phyloP scores from a whole-genome alignment of 2,888 invertebrate genomes.

The Lycophotia porphyrea region DNA sequence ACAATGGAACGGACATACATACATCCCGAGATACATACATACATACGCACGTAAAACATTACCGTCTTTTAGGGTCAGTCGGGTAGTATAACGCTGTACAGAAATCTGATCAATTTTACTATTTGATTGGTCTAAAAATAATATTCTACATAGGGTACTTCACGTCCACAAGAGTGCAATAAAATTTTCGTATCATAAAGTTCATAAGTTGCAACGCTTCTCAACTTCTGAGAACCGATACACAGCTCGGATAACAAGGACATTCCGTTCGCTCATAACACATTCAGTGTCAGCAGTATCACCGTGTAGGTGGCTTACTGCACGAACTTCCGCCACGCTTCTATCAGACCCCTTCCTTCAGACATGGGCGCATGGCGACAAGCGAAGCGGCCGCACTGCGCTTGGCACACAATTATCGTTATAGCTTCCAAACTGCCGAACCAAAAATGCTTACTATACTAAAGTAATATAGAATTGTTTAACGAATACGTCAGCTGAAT shows the following conservation, averaged over 20 bases:
- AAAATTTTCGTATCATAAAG: not conserved
- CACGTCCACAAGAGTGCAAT: not conserved
- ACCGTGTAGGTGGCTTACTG: not conserved
- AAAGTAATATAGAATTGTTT: constrained; percentile 43
- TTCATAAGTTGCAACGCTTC: not conserved
- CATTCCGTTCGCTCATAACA: constrained; percentile 13
- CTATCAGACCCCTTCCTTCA: not conserved
- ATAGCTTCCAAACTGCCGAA: constrained; percentile 50
- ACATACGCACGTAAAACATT: too few relatives aligned
- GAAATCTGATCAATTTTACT: not conserved
- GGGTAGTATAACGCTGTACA: not conserved
- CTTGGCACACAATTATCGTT: constrained; percentile 59
- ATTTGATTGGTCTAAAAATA: not conserved
- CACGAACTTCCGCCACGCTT: constrained; percentile 24
- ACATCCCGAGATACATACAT: too few relatives aligned
- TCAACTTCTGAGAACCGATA: constrained; percentile 1
- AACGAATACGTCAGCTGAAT: constrained; percentile 1
- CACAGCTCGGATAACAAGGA: constrained; percentile 3
- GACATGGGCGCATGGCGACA: not conserved
- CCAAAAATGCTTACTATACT: constrained; percentile 28
- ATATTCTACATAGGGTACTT: not conserved
- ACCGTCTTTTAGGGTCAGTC: too few relatives aligned
- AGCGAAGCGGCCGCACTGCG: constrained; percentile 42
- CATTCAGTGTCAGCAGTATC: constrained; percentile 26
- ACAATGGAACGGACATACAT: too few relatives aligned